These are phyloP conservation scores for Caenorhabditis afra DNA, from an alignment of 2,888 invertebrate genomes.

Conservation along the genomic window DNA sequence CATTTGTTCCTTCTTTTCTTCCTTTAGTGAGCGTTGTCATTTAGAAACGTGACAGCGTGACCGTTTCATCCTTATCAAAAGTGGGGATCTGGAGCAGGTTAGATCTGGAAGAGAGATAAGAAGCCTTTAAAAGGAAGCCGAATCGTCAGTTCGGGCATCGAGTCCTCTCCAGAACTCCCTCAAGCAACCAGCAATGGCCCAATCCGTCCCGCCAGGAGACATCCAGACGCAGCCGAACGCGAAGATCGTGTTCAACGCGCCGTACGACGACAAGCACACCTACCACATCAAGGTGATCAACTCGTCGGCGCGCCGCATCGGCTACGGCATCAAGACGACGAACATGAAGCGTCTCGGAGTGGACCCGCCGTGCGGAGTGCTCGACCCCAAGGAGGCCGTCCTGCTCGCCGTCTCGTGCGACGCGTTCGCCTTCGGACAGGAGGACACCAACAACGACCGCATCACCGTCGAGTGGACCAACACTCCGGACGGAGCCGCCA, in stretches of 20 bases:
- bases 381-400: conserved; percentile 71
- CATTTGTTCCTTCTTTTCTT: too few species aligned
- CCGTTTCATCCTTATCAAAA: too few species aligned
- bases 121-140: too few species aligned
- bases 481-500: conserved; percentile 72
- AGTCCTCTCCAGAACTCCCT: too few species aligned
- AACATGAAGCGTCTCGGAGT: conserved; percentile 73
- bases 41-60: too few species aligned
- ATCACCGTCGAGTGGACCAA: conserved; percentile 67
- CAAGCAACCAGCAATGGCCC: conserved; percentile 51
- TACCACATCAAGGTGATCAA: conserved; percentile 73
- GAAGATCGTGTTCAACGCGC: conserved; percentile 75
- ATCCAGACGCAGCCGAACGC: conserved; percentile 64
- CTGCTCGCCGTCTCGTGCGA: conserved; percentile 57
- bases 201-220: conserved; percentile 65
- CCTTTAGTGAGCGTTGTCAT: too few species aligned
- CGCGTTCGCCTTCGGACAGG: conserved; percentile 58
- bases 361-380: conserved; percentile 70
- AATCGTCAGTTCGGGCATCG: too few species aligned
- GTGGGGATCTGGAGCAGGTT: too few species aligned
- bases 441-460: conserved; percentile 56
- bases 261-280: conserved; percentile 74
- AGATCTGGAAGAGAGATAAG: too few species aligned
- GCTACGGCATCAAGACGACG: conserved; percentile 72
- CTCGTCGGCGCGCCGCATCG: conserved; percentile 69